Evolutionary conservation across 2,113 vertebrate species (phyloP).

Genomic region (Entosphenus tridentatus): DNA sequence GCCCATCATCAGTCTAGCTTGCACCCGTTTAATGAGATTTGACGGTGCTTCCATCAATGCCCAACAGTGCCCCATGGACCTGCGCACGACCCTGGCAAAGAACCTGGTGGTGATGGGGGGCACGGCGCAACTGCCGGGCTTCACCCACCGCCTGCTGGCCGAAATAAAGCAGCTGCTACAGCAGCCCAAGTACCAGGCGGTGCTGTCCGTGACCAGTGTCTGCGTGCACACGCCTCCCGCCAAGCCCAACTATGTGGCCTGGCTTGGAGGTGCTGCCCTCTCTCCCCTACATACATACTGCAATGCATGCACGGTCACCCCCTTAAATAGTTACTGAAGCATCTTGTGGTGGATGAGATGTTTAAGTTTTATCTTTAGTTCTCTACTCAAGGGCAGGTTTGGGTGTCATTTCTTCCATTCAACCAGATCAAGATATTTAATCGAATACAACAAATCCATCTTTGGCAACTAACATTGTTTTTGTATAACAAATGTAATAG

Average conservation of each 20-base stretch:
- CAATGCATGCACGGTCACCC: too few relatives aligned
- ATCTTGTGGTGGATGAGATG: background rate
- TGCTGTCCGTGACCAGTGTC: conserved; percentile 59
- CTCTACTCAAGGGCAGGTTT: too few relatives aligned
- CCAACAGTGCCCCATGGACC: conserved; percentile 70
- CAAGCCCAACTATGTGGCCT: conserved; percentile 82
- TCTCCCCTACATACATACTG: too few relatives aligned
- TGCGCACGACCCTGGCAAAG: conserved; percentile 71
- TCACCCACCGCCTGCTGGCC: conserved; percentile 65
- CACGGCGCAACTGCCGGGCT: conserved; percentile 74
- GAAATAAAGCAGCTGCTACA: conserved; percentile 73
- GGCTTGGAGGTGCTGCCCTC: conserved; percentile 57
- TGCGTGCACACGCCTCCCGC: conserved; percentile 66
- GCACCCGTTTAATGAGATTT: too few relatives aligned
- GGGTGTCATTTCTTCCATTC: too few relatives aligned
- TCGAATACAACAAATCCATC: too few relatives aligned
- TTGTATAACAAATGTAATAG: too few relatives aligned
- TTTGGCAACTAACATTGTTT: too few relatives aligned
- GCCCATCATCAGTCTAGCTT: too few relatives aligned
- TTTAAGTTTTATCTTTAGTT: background rate
- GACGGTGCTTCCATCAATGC: background rate
- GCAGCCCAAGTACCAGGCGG: conserved; percentile 60
- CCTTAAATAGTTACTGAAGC: background rate
- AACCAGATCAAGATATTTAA: too few relatives aligned
- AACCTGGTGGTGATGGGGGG: conserved; percentile 81